Conservation (phyloP, 2,797 vertebrate genomes). For the Spheniscus humboldti region DNA sequence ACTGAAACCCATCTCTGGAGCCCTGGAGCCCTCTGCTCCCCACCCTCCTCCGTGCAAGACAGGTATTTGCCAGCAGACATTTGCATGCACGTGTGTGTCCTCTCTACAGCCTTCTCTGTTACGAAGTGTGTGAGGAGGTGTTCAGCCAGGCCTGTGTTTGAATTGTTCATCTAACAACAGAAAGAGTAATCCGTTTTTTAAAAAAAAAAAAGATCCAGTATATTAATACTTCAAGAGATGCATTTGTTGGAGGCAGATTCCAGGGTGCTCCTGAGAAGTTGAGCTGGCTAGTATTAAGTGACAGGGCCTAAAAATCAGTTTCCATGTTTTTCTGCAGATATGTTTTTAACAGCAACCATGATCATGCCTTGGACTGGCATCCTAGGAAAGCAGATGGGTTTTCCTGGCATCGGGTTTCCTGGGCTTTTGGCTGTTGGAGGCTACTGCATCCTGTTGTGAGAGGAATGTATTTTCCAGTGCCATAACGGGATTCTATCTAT, state of each 20-base stretch:
- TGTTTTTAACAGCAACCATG: not conserved
- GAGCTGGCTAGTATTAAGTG: not conserved
- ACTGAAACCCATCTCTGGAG: not conserved
- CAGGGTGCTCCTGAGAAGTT: not conserved
- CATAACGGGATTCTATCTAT: not conserved
- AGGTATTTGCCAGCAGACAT: not conserved
- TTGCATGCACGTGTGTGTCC: not conserved
- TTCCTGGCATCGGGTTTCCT: slow-evolving; percentile 19
- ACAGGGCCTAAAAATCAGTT: not conserved
- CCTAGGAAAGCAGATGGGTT: slow-evolving; percentile 48
- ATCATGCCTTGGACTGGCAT: not conserved
- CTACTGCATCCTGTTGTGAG: not conserved
- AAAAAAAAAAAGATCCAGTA: not conserved
- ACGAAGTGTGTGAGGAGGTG: not conserved
- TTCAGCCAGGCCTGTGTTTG: not conserved
- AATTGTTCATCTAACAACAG: not conserved
- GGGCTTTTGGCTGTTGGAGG: slow-evolving; percentile 32
- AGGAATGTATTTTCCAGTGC: not conserved
- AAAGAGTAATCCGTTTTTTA: not conserved
- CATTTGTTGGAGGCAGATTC: not conserved
- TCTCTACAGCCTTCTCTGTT: not conserved
- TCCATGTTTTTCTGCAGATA: slow-evolving; percentile 10
- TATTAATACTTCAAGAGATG: not conserved
- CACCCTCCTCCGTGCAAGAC: not conserved
- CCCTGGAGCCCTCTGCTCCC: not conserved